Conservation (phyloP, 2,797 vertebrate species). For the Halcyon chelicuti region DNA sequence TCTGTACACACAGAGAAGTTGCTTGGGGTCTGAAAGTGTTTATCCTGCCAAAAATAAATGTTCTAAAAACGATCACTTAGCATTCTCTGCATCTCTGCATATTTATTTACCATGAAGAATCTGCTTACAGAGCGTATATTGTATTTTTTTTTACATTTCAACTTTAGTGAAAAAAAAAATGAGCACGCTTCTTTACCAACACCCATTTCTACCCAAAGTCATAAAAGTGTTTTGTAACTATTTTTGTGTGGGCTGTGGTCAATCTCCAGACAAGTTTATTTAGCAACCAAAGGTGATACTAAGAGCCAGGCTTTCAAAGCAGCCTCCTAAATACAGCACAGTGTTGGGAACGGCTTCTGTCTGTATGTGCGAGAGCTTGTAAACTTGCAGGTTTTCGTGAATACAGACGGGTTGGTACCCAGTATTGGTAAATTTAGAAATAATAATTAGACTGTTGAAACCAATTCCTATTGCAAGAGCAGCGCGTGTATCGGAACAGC, state of each 20-base stretch:
- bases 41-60: constrained; percentile 68
- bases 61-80: constrained; percentile 64
- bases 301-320: constrained; percentile 22
- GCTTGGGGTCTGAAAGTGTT: constrained; percentile 62
- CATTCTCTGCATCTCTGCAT: constrained; percentile 55
- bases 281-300: constrained; percentile 53
- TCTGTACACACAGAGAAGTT: constrained; percentile 60
- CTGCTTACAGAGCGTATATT: constrained; percentile 64
- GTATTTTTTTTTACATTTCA: constrained; percentile 31
- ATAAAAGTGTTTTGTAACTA: constrained; percentile 30
- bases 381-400: not conserved
- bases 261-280: constrained; percentile 51
- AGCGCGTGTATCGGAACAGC: not conserved
- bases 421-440: constrained; percentile 11
- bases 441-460: not conserved
- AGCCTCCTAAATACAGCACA: constrained; percentile 11
- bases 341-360: constrained; percentile 15
- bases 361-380: not conserved
- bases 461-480: not conserved
- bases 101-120: constrained; percentile 65
- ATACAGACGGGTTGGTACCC: not conserved
- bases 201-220: constrained; percentile 31
- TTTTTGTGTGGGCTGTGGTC: constrained; percentile 53
- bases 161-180: not conserved
- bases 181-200: not conserved